Evolutionary conservation across 1,140 invertebrate species (phyloP).

Genomic region (Episyrphus balteatus): DNA sequence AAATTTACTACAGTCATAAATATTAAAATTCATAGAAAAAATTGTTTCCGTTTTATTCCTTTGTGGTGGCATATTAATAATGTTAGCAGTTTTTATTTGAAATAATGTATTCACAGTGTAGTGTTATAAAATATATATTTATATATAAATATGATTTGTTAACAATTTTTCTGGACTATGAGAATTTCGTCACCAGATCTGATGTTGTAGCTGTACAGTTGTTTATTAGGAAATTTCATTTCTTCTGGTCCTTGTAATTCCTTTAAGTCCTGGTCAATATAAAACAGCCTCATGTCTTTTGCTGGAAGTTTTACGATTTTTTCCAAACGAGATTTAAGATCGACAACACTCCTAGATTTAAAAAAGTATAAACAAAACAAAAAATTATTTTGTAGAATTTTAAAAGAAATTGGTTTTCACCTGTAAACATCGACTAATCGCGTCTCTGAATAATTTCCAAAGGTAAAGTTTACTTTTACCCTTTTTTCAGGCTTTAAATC

Average conservation of each 20-base stretch:
- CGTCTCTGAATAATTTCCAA: conserved; percentile 60
- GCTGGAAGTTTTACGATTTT: conserved; percentile 65
- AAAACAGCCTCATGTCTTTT: conserved; percentile 74
- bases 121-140: too few relatives aligned
- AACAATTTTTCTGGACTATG: conserved; percentile 57
- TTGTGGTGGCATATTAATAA: too few relatives aligned
- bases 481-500: conserved; percentile 74
- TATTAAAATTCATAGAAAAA: too few relatives aligned
- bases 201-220: conserved; percentile 84
- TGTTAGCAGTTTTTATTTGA: too few relatives aligned
- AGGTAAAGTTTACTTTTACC: conserved; percentile 73
- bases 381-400: too few relatives aligned
- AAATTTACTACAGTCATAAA: too few relatives aligned
- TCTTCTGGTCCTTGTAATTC: conserved; percentile 69
- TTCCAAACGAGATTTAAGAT: conserved; percentile 69
- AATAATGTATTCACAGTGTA: too few relatives aligned
- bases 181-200: conserved; percentile 83
- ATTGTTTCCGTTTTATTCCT: too few relatives aligned
- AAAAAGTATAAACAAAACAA: background rate
- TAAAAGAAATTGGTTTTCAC: conserved; percentile 18
- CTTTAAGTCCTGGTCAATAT: conserved; percentile 64
- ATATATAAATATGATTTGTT: too few relatives aligned
- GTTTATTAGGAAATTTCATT: conserved; percentile 76
- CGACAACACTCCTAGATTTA: conserved; percentile 54
- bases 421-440: conserved; percentile 63